phyloP scores from a whole-genome alignment of 92 coral and sea anemone genomes.

The Scolanthus callimorphus region DNA sequence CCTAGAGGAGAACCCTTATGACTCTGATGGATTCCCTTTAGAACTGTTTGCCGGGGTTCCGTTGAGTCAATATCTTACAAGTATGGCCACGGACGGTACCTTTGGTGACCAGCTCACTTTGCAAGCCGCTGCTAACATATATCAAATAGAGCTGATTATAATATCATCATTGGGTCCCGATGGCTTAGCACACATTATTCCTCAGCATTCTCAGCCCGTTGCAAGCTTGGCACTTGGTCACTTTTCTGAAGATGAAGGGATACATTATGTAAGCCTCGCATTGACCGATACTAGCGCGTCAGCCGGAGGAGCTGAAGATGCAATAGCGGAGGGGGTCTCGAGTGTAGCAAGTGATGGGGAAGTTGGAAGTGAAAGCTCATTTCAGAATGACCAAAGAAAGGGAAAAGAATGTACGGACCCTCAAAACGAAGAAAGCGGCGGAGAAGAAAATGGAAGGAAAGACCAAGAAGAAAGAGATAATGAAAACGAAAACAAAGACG shows the following conservation, averaged over 20 bases:
- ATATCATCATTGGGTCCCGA: slow-evolving; percentile 14
- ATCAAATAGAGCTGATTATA: background rate
- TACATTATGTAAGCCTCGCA: background rate
- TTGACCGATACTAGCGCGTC: background rate
- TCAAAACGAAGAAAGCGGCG: background rate
- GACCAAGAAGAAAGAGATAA: no score
- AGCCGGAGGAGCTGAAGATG: background rate
- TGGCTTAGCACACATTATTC: background rate
- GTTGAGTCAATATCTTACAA: slow-evolving; percentile 17
- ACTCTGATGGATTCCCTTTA: background rate
- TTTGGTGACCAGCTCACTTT: slow-evolving; percentile 38
- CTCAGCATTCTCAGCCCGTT: background rate
- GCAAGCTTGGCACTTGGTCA: background rate
- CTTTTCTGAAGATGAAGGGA: background rate
- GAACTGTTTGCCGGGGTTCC: slow-evolving; percentile 11
- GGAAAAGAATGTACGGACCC: background rate
- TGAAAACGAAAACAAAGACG: no score
- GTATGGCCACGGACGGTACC: slow-evolving; percentile 26
- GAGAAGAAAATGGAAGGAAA: no score
- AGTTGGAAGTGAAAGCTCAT: background rate
- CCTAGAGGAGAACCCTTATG: slow-evolving; percentile 3
- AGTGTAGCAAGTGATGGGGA: background rate
- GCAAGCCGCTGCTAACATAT: slow-evolving; percentile 35
- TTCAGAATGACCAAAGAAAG: background rate
- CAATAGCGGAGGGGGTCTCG: background rate